A percentile compares a stretch with the other conserved stretches of the same genome.
Evolutionary conservation across 2,888 invertebrate genomes (phyloP).

Genomic region (Platycheirus rosarum): DNA sequence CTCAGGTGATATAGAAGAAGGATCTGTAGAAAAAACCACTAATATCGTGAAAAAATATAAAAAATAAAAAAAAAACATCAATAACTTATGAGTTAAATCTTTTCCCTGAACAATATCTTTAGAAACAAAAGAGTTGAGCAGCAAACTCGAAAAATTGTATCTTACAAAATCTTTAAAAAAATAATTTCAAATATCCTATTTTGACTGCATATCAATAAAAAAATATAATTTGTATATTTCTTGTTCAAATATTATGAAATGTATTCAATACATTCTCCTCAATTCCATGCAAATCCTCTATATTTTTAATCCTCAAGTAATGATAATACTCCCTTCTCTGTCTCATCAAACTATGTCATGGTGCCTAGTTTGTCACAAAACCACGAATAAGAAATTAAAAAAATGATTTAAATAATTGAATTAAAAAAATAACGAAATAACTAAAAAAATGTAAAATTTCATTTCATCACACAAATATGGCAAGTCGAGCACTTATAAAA

Average conservation of each 20-base stretch:
- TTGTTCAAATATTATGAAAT: neutral
- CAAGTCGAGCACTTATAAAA: constrained; percentile 63
- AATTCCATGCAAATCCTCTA: neutral
- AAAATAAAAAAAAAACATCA: too few relatives aligned
- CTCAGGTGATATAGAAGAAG: too few relatives aligned
- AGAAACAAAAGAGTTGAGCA: constrained; percentile 51
- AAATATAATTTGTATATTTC: too few relatives aligned
- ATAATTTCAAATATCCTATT: too few relatives aligned
- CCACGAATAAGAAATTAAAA: neutral
- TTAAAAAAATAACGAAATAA: neutral
- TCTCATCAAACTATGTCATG: constrained; percentile 18
- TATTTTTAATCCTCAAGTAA: constrained; percentile 31
- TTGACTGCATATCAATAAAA: too few relatives aligned
- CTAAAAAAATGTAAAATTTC: constrained; percentile 12
- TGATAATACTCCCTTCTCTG: neutral
- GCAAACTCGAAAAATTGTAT: too few relatives aligned
- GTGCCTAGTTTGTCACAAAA: constrained; percentile 38
- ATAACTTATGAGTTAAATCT: too few relatives aligned
- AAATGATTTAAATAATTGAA: neutral
- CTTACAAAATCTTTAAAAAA: too few relatives aligned
- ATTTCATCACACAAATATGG: constrained; percentile 54
- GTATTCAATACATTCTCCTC: neutral
- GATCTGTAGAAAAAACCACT: too few relatives aligned
- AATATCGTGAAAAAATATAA: too few relatives aligned
- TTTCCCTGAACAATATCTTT: neutral